Evolutionary conservation across 2,888 invertebrate species (phyloP).

Genomic region (Cacoxenus indagator): DNA sequence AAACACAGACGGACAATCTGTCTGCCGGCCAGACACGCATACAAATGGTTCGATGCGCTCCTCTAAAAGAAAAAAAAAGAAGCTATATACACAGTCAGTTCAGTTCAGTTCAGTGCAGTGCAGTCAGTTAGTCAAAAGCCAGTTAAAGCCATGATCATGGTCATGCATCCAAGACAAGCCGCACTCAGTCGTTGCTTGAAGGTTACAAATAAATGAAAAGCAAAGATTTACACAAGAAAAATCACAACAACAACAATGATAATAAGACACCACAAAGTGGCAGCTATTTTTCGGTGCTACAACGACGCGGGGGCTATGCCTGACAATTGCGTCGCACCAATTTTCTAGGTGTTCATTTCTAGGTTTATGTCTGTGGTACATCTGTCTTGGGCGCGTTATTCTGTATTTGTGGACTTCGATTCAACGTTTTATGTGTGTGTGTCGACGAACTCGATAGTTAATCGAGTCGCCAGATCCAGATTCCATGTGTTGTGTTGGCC

Average conservation of each 20-base stretch:
- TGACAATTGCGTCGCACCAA: no score
- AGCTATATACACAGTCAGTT: neutral
- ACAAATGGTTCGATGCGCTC: neutral
- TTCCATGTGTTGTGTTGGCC: no score
- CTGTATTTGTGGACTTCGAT: no score
- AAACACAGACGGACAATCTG: constrained; percentile 48
- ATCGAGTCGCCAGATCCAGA: no score
- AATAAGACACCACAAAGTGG: neutral
- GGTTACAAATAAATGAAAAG: constrained; percentile 46
- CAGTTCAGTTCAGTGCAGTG: neutral
- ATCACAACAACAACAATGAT: neutral
- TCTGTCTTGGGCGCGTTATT: no score
- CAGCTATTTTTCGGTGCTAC: neutral
- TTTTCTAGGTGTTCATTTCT: no score
- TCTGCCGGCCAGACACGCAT: neutral
- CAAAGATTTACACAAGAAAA: constrained; percentile 61
- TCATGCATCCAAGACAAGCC: constrained; percentile 28
- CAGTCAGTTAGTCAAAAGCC: constrained; percentile 33
- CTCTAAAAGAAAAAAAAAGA: no score
- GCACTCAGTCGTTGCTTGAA: constrained; percentile 33
- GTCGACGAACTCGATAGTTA: no score
- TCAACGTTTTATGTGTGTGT: no score
- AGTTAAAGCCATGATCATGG: constrained; percentile 65
- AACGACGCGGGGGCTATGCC: neutral
- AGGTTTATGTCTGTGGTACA: no score